Evolutionary conservation across 1,140 invertebrate genomes (phyloP).

Genomic region (Telenomus remus): DNA sequence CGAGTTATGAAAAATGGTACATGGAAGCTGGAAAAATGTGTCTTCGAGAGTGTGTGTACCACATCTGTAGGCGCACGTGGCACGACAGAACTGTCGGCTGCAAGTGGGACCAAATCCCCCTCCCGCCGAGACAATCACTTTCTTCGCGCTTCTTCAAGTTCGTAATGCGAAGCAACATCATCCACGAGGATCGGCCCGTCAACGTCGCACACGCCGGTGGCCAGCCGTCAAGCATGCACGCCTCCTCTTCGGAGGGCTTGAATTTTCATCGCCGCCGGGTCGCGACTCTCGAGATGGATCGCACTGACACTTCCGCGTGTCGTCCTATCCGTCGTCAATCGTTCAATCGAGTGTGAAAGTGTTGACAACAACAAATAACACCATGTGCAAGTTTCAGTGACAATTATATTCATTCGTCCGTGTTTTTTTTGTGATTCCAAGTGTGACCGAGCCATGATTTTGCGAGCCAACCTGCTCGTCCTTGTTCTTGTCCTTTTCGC

Average conservation of each 20-base stretch:
- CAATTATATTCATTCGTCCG: not conserved
- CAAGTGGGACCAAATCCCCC: constrained; percentile 51
- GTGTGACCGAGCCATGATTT: constrained; percentile 48
- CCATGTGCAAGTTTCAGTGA: not conserved
- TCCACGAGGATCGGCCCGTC: constrained; percentile 54
- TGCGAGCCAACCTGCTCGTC: constrained; percentile 56
- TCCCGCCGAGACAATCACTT: constrained; percentile 55
- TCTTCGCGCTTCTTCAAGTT: constrained; percentile 60
- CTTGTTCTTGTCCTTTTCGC: constrained; percentile 58
- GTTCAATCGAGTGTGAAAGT: not conserved
- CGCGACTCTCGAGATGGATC: not conserved
- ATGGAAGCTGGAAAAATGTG: constrained; percentile 31
- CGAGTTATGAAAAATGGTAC: too few relatives aligned
- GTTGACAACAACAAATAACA: too few relatives aligned
- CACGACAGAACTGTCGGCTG: constrained; percentile 33
- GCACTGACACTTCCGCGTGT: too few relatives aligned
- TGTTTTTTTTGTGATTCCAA: not conserved
- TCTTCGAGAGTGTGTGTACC: constrained; percentile 27
- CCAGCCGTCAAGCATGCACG: not conserved
- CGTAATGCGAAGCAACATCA: constrained; percentile 50
- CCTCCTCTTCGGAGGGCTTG: constrained; percentile 30
- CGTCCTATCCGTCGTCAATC: not conserved
- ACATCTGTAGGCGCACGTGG: constrained; percentile 44
- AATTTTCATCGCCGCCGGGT: constrained; percentile 30
- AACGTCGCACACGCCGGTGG: constrained; percentile 33